These are phyloP conservation scores for Meles meles DNA, from an alignment of 2,113 vertebrate genomes.

Conservation along the genomic window DNA sequence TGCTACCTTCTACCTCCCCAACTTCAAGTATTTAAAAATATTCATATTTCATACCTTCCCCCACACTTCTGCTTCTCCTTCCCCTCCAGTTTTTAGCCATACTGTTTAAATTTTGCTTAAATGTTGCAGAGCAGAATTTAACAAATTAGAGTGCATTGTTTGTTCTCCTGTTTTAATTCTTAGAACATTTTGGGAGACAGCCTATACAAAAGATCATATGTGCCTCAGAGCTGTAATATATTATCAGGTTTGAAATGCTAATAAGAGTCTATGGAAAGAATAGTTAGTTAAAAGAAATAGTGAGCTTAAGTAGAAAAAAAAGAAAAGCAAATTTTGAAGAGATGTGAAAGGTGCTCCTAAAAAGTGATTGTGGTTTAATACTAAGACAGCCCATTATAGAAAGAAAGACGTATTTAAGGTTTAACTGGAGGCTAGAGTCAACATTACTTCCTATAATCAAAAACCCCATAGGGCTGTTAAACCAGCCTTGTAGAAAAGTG, in stretches of 20 bases:
- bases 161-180: slow-evolving; percentile 48
- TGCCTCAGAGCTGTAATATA: slow-evolving; percentile 62
- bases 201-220: slow-evolving; percentile 55
- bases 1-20: not conserved
- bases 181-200: slow-evolving; percentile 58
- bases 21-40: slow-evolving; percentile 7
- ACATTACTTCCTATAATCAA: slow-evolving; percentile 45
- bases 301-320: not conserved
- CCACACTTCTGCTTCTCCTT: not conserved
- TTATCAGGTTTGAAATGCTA: slow-evolving; percentile 66
- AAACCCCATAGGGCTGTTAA: slow-evolving; percentile 33
- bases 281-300: slow-evolving; percentile 36
- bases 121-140: slow-evolving; percentile 42
- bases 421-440: slow-evolving; percentile 23
- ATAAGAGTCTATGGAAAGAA: slow-evolving; percentile 45
- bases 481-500: slow-evolving; percentile 32
- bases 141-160: slow-evolving; percentile 41
- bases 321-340: slow-evolving; percentile 42
- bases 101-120: slow-evolving; percentile 1
- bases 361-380: not conserved
- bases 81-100: not conserved
- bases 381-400: not conserved
- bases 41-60: not conserved
- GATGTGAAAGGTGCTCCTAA: slow-evolving; percentile 33
- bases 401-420: slow-evolving; percentile 62